Base-by-base conservation (phyloP, 2,113 vertebrate genomes). In the Zosterops japonicus region DNA sequence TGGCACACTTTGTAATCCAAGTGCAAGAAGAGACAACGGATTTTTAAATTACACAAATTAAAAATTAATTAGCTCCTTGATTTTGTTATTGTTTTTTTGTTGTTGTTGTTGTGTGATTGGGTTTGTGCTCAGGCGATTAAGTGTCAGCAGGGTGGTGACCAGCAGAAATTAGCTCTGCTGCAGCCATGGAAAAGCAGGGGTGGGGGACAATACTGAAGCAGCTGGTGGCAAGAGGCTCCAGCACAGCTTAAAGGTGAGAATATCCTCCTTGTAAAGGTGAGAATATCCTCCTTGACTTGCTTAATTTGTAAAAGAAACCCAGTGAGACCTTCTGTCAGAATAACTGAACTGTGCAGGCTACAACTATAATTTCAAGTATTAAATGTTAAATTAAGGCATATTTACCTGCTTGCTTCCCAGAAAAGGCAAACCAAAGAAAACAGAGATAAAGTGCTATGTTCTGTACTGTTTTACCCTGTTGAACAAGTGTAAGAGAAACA, bases 1-100 rank as follows among this genome's bases (percentile, higher is more conserved):
- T 31, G 33, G 77, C 75, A 95, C 50, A 17, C 22, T 90, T 90
- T 20, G 64, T 64, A 90, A 83, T 67, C 53, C 72, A 67, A 80
- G 41, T 55, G 47, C 83, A 97, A 95, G 91, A 67, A 94, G 93
- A 96, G 78, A 72, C 85, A 94, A 79, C 2, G 7, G 71, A 93
- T 86, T 90, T 90, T 93, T 81, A 93, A 94, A 93, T 89, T 60
- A 72, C 89, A 88, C 68, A 82, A 92, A 95, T 96, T 89, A 92
- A 95, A 94, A 95, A 93, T 72, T 82, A 94, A 94, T 96, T 92
- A 87, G 41, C 76, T 72, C 23, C 72, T 83, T 56, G 78, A 12
- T 39, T 39, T 39, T 39, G 2, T 46, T 46, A 10, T 18, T 52
- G 11, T 27, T 22, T n/a, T 23, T 9, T 19, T 55, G 12, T 53